Evolutionary conservation across 2,888 invertebrate species (phyloP).

Genomic region (Habroteleia sp.): DNA sequence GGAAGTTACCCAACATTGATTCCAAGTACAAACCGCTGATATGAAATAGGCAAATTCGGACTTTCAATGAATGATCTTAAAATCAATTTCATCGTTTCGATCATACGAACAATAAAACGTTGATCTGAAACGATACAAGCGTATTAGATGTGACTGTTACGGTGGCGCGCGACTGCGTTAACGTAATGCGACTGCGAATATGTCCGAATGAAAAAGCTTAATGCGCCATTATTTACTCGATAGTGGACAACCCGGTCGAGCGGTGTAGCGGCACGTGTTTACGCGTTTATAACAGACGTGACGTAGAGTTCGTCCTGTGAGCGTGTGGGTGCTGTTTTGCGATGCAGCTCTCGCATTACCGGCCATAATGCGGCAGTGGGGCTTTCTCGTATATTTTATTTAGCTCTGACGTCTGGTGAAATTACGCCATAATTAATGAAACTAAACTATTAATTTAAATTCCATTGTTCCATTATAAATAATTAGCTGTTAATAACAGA

Average conservation of each 20-base stretch:
- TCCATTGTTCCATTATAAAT: conserved; percentile 81
- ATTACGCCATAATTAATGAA: conserved; percentile 80
- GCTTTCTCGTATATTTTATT: conserved; percentile 79
- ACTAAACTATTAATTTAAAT: conserved; percentile 81
- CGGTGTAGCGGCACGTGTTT: conserved; percentile 78
- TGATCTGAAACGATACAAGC: conserved; percentile 24
- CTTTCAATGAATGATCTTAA: no score
- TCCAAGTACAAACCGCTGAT: conserved; percentile 34
- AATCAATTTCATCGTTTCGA: conserved; percentile 4
- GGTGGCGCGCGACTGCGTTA: conserved; percentile 50
- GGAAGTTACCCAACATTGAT: conserved; percentile 43
- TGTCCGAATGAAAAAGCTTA: conserved; percentile 78
- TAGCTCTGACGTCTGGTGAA: conserved; percentile 77
- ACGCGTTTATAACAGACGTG: conserved; percentile 80
- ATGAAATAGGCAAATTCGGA: no score
- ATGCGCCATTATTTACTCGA: conserved; percentile 80
- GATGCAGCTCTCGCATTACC: conserved; percentile 75
- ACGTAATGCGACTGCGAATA: conserved; percentile 65
- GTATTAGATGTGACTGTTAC: conserved; percentile 31
- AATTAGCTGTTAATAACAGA: conserved; percentile 80
- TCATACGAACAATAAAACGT: conserved; percentile 19
- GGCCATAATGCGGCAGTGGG: conserved; percentile 75
- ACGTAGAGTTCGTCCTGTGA: conserved; percentile 73
- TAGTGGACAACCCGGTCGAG: conserved; percentile 78
- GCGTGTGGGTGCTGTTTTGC: conserved; percentile 72